Evolutionary conservation across 2,113 vertebrate genomes (phyloP).

Genomic region (Geococcyx californianus): DNA sequence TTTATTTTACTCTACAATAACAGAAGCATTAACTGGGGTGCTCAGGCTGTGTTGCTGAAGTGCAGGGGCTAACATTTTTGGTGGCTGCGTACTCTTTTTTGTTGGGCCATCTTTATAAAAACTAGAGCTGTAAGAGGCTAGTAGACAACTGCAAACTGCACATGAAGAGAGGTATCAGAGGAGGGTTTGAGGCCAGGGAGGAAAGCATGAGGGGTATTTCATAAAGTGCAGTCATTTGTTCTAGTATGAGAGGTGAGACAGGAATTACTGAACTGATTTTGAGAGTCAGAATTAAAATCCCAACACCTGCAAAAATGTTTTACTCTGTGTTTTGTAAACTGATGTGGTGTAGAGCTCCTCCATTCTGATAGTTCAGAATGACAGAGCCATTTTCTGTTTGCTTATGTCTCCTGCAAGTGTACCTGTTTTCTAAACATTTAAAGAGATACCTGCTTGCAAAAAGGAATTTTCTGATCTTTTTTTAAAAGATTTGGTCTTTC

Average conservation of each 20-base stretch:
- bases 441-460: background rate
- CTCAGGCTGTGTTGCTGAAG: background rate
- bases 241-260: background rate
- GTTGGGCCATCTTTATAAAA: background rate
- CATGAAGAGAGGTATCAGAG: background rate
- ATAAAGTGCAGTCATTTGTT: background rate
- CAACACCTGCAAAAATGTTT: background rate
- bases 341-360: background rate
- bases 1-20: background rate
- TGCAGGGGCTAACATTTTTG: background rate
- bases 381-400: background rate
- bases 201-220: background rate
- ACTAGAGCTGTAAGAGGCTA: background rate
- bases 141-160: background rate
- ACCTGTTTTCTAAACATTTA: background rate
- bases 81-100: background rate
- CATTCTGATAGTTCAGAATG: background rate
- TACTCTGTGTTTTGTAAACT: background rate
- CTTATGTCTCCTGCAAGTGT: background rate
- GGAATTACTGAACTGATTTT: background rate
- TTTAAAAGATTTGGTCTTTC: background rate
- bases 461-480: background rate
- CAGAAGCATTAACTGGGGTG: background rate
- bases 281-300: background rate
- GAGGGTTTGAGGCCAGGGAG: background rate